Conservation (phyloP, 2,113 vertebrate species). For the Motacilla alba region DNA sequence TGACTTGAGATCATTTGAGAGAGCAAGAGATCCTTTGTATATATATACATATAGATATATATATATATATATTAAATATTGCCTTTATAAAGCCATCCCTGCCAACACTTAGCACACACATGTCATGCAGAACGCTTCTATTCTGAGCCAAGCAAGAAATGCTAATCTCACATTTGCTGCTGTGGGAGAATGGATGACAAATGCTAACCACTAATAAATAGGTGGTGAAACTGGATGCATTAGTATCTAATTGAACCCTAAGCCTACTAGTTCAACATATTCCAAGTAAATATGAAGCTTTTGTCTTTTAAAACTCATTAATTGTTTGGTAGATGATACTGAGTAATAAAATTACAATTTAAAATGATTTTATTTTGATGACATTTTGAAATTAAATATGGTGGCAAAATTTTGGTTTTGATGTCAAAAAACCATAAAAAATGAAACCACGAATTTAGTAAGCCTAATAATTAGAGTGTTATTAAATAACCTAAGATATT, state of each 20-base stretch:
- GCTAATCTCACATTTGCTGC: background rate
- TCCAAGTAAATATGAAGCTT: background rate
- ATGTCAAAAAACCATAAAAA: background rate
- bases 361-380: background rate
- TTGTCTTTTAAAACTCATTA: background rate
- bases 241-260: background rate
- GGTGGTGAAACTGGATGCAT: background rate
- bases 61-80: background rate
- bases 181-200: background rate
- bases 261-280: background rate
- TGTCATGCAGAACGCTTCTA: background rate
- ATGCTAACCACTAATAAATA: background rate
- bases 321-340: background rate
- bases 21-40: background rate
- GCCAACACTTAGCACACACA: background rate
- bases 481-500: background rate
- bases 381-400: background rate
- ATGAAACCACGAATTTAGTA: background rate
- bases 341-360: background rate
- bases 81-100: background rate
- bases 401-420: background rate
- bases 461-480: background rate
- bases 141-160: background rate
- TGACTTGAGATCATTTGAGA: background rate
- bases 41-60: too few species aligned